Evolutionary conservation across 2,113 vertebrate species (phyloP), one percentile per base, ranked within the genome.

Genomic region (Amblyopsis rosae): DNA sequence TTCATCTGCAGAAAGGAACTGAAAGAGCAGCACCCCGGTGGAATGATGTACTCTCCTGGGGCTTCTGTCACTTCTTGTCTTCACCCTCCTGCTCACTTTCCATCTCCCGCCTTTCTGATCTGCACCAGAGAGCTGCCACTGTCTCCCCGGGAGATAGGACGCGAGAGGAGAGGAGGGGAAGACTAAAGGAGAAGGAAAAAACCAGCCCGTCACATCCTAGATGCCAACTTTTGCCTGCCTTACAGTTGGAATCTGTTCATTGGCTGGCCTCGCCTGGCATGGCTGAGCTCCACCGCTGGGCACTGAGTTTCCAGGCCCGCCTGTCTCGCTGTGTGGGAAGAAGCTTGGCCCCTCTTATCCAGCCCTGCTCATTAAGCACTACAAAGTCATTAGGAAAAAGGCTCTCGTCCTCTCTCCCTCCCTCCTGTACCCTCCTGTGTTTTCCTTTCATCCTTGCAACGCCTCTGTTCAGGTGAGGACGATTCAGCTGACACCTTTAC

Each of bases 1-100:
- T 92, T 91, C 86, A 91, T 90, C 83, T 81, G 73, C 45, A 78
- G 80, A 85, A 88, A 78, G 79, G 88, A 86, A 86, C 78, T 86
- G 81, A 89, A 85, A 77, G 9, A 51, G 62, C 33, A 17, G 75
- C 82, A 70, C 63, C 86, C 79, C 77, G 48, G 73, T 56, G 85
- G 87, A 88, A 86, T 87, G 82, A 88, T 81, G 77, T 73, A 68
- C 63, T 81, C 85, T 89, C 89, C 83, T n/a, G 85, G 76, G 88
- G 83, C 84, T 70, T 86, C 76, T 76, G 68, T 67, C 58, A 79
- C 72, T 87, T 15, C 68, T 35, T 47, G 12, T 8, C 33, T 71
- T 74, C 69, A 65, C 67, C 57, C 82, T 76, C 67, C 51, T 11
- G 46, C 79, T 81, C 83, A 80, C 72, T 88, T 86, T 80, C 79